Evolutionary conservation across 2,113 vertebrate genomes (phyloP).

Genomic region (Tachycineta bicolor): DNA sequence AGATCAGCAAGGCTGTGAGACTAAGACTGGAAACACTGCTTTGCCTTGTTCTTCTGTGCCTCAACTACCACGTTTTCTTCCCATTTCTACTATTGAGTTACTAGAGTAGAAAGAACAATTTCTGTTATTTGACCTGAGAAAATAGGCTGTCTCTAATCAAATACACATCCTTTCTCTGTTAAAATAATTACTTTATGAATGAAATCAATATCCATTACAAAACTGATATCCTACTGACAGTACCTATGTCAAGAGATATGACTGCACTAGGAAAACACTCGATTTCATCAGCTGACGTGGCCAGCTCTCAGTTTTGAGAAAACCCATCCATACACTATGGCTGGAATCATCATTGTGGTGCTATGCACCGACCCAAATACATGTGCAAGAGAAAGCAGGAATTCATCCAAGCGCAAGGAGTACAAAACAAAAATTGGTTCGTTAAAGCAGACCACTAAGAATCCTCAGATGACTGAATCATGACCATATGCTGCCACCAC

Average conservation of each 20-base stretch:
- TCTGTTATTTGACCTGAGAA: not conserved
- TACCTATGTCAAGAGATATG: not conserved
- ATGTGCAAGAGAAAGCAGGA: not conserved
- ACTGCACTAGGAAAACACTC: not conserved
- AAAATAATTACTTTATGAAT: not conserved
- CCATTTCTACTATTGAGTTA: not conserved
- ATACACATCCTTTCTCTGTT: not conserved
- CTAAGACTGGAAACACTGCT: not conserved
- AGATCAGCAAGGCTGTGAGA: not conserved
- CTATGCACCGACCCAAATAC: accelerated
- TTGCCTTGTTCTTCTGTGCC: not conserved
- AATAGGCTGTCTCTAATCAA: not conserved
- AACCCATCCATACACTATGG: not conserved
- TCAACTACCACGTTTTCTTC: not conserved
- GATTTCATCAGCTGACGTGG: not conserved
- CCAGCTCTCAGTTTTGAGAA: not conserved
- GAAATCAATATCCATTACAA: not conserved
- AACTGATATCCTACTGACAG: not conserved
- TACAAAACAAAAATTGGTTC: not conserved
- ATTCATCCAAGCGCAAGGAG: not conserved
- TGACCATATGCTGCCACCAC: not conserved
- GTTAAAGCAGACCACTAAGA: not conserved
- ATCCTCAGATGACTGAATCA: not conserved
- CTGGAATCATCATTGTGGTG: not conserved
- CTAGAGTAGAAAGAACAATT: not conserved